These are phyloP conservation scores for Perizoma flavofasciatum DNA, from an alignment of 2,888 invertebrate genomes.

Conservation along the genomic window DNA sequence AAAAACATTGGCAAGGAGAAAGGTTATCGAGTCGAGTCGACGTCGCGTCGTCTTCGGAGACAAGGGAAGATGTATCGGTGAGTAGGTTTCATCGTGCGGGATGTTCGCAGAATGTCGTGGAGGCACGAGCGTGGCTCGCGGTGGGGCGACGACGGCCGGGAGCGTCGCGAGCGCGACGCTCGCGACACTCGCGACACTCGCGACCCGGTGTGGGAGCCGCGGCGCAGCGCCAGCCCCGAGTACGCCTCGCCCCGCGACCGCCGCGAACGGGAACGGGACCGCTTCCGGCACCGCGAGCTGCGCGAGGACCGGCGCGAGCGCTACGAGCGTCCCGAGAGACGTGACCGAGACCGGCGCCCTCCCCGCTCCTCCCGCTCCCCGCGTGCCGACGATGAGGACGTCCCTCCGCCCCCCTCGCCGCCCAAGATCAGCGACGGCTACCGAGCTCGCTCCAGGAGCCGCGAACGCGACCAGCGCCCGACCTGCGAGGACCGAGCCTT, in stretches of 20 bases:
- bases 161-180: conserved; percentile 35
- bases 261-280: conserved; percentile 45
- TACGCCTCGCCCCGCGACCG: conserved; percentile 24
- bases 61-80: conserved; percentile 51
- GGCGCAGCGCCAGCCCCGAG: conserved; percentile 23
- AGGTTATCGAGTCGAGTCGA: conserved; percentile 32
- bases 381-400: conserved; percentile 51
- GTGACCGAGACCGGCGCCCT: conserved; percentile 46
- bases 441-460: conserved; percentile 44
- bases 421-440: conserved; percentile 46
- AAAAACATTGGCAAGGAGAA: conserved; percentile 37
- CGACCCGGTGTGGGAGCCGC: conserved; percentile 12
- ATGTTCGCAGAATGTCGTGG: conserved; percentile 81
- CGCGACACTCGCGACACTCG: conserved; percentile 35
- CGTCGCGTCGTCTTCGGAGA: conserved; percentile 33
- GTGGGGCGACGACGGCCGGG: conserved; percentile 56
- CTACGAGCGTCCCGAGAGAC: conserved; percentile 58
- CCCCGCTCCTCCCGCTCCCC: conserved; percentile 37
- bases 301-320: conserved; percentile 34
- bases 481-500: conserved; percentile 42
- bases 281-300: conserved; percentile 40
- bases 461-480: conserved; percentile 49
- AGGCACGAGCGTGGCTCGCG: conserved; percentile 67
- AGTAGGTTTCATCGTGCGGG: conserved; percentile 67
- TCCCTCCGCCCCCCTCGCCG: conserved; percentile 68